Evolutionary conservation across 2,797 vertebrate genomes (phyloP), one percentile per base, ranked within the genome.

Genomic region (Micrastur ruficollis): DNA sequence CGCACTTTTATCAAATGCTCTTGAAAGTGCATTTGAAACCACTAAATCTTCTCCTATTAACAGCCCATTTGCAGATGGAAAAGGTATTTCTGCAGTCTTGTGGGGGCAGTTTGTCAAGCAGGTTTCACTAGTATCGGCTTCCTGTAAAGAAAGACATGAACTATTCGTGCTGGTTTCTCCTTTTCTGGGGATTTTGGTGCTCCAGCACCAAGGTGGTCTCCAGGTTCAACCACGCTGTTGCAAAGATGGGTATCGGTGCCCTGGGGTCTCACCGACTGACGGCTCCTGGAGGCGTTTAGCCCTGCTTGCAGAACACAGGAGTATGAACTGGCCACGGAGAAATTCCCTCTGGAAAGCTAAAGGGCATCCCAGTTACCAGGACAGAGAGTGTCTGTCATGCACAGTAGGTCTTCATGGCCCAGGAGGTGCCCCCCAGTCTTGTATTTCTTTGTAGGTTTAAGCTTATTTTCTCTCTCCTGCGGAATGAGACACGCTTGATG

Each of bases 81-180:
- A 90, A 93, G 93, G 85, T 63, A 94, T 96, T 97, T 81, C 90
- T 46, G 75, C 72, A 16, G 72, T 5, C 93, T 72, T 21, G 32
- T 5, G 56, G 72, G 84, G 91, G 49, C 80, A 36, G 18, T 90
- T 91, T 81, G 56, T 74, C 85, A 71, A 34, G 75, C 56, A 67
- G 79, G 65, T 67, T 70, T 91, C 91, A 68, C 65, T 36, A 32
- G 34, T 40, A 20, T 0, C 27, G 27, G 55, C 75, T 91, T 53
- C 25, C 68, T 71, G 47, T 7, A 34, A 88, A 63, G 46, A 34
- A 70, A 95, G 49, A 22, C 4, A 15, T 7, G 56, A 86, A 83
- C 34, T 67, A 47, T 11, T 38, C 0, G 0, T 8, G 2, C 29
- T 56, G 32, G 6, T 73, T 81, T 49, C 68, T 88, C 52, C 67